Base-by-base conservation (phyloP, 2,888 invertebrate species). In the Sceliomorpha sp. region DNA sequence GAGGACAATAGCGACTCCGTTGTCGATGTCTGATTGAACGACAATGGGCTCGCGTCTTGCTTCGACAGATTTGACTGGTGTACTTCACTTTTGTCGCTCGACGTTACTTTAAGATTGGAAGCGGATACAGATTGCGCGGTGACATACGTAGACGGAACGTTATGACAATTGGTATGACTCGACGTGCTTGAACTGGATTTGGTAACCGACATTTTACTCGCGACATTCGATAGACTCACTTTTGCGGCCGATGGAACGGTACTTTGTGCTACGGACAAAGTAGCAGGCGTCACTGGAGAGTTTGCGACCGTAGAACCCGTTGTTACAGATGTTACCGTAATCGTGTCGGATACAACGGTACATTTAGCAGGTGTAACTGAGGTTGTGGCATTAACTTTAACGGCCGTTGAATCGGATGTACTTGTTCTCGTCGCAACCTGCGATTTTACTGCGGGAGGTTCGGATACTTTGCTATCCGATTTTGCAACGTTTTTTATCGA, bases 401-500 rank as follows among this genome's bases (percentile, higher is more conserved):
- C 24, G 2, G 20, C 5, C 7, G 14, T 34, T 14, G 36, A 12
- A 5, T 50, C 59, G 1, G 40, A n/a, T 14, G 7, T 29, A 3
- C 40, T 34, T 1, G n/a, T 20, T 20, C 27, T 56, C 4, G 29
- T 6, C 6, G 32, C 7, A 29, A 32, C n/a, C 24, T 31, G 40
- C 3, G 13, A 6, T 53, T 62, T 62, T 8, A 20, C 9, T 1
- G 48, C 8, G 3, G 34, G 9, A 2, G 34, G 10, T 27, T 70
- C 69, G 1, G 9, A 13, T 6, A 8, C 12, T 51, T 70, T 64
- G 3, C 12, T 66, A 3, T 51, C 32, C n/a, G 36, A 7, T 44
- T 73, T 76, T 1, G 31, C 9, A 24, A 9, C 14, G 9, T 73
- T 72, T 1, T 40, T 36, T 1, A 70, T 34, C n/a, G 34, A 10